Conservation (phyloP, 2,797 vertebrate species). For the Dallia pectoralis region DNA sequence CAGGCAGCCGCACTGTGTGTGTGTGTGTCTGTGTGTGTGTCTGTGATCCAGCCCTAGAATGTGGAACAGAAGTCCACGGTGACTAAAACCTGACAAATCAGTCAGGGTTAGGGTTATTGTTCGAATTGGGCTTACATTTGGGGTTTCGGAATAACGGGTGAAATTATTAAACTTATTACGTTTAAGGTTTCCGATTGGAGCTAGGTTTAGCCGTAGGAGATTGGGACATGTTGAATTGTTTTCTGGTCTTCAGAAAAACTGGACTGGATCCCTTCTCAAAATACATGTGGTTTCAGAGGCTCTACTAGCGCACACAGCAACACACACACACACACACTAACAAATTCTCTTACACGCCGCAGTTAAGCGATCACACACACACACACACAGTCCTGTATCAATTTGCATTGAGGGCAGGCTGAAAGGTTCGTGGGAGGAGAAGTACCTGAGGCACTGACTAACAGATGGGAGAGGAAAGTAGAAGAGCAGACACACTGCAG, state of each 20-base stretch:
- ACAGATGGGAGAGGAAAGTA: background rate
- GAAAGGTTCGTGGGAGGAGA: background rate
- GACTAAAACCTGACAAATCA: too few species aligned
- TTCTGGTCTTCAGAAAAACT: too few species aligned
- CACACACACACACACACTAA: slow-evolving; percentile 5
- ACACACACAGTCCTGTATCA: background rate
- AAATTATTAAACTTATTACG: too few species aligned
- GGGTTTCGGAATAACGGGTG: too few species aligned
- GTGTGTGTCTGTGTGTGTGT: slow-evolving; percentile 13
- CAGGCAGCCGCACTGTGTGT: slow-evolving; percentile 1
- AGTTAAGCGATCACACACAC: background rate
- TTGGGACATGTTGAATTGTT: too few species aligned
- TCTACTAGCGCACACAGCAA: background rate
- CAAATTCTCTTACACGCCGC: background rate
- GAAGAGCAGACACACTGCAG: background rate
- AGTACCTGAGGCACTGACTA: background rate
- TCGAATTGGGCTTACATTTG: too few species aligned
- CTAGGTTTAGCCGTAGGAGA: too few species aligned
- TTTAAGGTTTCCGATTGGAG: too few species aligned
- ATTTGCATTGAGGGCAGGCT: background rate
- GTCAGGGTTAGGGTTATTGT: too few species aligned
- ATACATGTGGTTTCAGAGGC: slow-evolving; percentile 1
- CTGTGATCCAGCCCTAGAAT: background rate
- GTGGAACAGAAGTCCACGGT: too few species aligned
- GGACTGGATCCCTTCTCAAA: background rate